These are phyloP conservation scores for Drosophila setifemur DNA, from an alignment of 1,140 invertebrate genomes.

Conservation along the genomic window DNA sequence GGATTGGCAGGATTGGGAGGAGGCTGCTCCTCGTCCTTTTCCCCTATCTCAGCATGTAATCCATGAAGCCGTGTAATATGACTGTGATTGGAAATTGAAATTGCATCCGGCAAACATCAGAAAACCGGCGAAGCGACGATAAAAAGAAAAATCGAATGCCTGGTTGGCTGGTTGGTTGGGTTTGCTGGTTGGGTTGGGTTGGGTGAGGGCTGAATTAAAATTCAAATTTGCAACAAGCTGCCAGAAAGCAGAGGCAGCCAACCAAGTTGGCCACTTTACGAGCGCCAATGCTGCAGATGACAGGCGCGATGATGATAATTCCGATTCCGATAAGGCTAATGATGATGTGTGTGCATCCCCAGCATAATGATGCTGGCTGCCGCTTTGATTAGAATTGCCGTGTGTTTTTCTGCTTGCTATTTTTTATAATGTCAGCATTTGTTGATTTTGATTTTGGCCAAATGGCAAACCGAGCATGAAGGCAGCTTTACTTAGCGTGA, in stretches of 20 bases:
- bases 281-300: constrained; percentile 40
- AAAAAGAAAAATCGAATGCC: constrained; percentile 38
- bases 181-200: too few relatives aligned
- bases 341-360: constrained; percentile 50
- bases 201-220: constrained; percentile 32
- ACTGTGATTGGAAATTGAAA: constrained; percentile 78
- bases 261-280: constrained; percentile 59
- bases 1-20: constrained; percentile 7
- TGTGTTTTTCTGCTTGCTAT: constrained; percentile 6
- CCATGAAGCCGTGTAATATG: constrained; percentile 75
- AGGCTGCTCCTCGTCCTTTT: not conserved
- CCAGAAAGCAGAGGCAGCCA: constrained; percentile 31
- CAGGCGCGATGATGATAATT: constrained; percentile 23
- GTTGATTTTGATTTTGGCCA: constrained; percentile 40
- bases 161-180: too few relatives aligned
- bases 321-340: constrained; percentile 37
- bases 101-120: constrained; percentile 68
- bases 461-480: constrained; percentile 70
- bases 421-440: not conserved
- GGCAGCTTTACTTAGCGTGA: constrained; percentile 73
- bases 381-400: constrained; percentile 32
- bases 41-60: constrained; percentile 38
- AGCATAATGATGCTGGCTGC: not conserved
- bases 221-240: constrained; percentile 53
- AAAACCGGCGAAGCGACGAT: constrained; percentile 30